Evolutionary conservation across 2,888 invertebrate species (phyloP), one percentile per base, ranked within the genome.

Genomic region (Operophtera brumata): DNA sequence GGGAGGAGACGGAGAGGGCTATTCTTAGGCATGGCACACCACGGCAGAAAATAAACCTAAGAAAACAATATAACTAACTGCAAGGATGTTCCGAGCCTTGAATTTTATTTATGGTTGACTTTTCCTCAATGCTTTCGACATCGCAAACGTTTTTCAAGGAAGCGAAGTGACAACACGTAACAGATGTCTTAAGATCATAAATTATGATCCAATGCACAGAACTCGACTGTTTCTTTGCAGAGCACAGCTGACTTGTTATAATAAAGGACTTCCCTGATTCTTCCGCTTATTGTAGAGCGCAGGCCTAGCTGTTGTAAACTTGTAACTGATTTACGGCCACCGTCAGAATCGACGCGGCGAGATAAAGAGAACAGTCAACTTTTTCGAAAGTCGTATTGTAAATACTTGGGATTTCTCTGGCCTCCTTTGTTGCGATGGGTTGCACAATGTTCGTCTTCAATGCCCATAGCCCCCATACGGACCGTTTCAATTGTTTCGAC

Each of bases 401-500:
- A 80, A 77, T 73, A 74, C 74, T 71, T 75, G 78, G 57, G 83
- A 78, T 85, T 83, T 86, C 85, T 80, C 84, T 76, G 82, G 77
- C 79, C 80, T 82, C 80, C 78, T 84, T 88, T 89, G 86, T 87
- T 73, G 70, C 67, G 75, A 73, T 73, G 73, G 68, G 73, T 87
- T 87, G 86, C 86, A 85, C 86, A 88, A 86, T 84, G 78, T 75
- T 71, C 77, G 80, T 78, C 77, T 81, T 78, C 74, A 75, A 72
- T 75, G 69, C 73, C 72, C 75, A 76, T 20, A 20, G 20, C 20
- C 20, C n/a, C 20, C 20, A 20, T 78, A 77, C 75, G 72, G 73
- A 63, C 69, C 70, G 69, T 68, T 63, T 73, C 80, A 73, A 86
- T 88, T 89, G 86, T 89, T 87, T 86, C 80, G 80, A 73, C 67